phyloP scores from a whole-genome alignment of 2,888 invertebrate genomes.

The Nineta flava region DNA sequence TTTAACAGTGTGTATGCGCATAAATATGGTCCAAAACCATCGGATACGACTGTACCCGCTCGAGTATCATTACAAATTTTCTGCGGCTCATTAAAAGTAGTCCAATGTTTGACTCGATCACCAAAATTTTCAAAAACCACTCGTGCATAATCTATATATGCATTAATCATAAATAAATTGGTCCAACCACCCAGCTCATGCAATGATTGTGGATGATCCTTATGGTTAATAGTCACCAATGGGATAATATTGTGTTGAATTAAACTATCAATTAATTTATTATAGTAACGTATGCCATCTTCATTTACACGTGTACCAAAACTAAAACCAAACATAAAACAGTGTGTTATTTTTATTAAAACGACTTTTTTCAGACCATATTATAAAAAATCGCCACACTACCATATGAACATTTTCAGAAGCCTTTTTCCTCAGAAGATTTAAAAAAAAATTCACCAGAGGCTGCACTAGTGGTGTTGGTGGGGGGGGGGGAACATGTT shows the following conservation, averaged over 20 bases:
- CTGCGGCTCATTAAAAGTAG: conserved; percentile 14
- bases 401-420: too few relatives aligned
- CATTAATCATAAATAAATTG: conserved; percentile 33
- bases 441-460: too few relatives aligned
- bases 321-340: neutral
- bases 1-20: conserved; percentile 46
- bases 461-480: too few relatives aligned
- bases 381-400: too few relatives aligned
- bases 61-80: conserved; percentile 19
- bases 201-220: conserved; percentile 36
- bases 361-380: too few relatives aligned
- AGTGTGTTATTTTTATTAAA: too few relatives aligned
- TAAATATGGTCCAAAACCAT: conserved; percentile 43
- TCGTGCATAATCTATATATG: conserved; percentile 34
- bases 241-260: conserved; percentile 35
- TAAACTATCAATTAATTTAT: conserved; percentile 33
- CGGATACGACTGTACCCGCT: conserved; percentile 34
- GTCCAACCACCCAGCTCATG: conserved; percentile 28
- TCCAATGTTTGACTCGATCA: conserved; percentile 13
- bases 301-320: conserved; percentile 25
- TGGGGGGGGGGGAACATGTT: too few relatives aligned
- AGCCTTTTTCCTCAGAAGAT: too few relatives aligned
- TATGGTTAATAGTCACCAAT: conserved; percentile 33
- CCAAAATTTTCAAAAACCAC: conserved; percentile 20
- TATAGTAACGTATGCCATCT: conserved; percentile 36